Percentiles rank a stretch among this genome's conserved stretches.
Evolutionary conservation across 2,888 invertebrate genomes (phyloP).

Genomic region (Iphiclides podalirius): DNA sequence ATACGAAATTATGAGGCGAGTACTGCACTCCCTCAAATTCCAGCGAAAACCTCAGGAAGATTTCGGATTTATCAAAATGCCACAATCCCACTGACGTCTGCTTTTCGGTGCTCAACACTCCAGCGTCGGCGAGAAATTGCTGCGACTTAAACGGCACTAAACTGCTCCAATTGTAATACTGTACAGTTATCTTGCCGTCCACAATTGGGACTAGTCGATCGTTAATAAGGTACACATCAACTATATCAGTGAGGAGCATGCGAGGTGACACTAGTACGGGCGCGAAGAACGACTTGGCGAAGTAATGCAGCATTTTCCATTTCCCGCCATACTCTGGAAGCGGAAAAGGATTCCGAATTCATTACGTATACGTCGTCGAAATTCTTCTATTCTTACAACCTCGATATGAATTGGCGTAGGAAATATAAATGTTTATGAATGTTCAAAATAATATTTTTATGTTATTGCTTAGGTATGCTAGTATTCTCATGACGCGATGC

Average conservation of each 20-base stretch:
- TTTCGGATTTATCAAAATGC: constrained; percentile 44
- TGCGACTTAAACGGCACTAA: constrained; percentile 55
- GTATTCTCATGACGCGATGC: too few relatives aligned
- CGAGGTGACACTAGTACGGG: constrained; percentile 85
- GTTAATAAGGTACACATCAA: constrained; percentile 83
- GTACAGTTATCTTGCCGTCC: constrained; percentile 74
- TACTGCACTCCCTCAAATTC: constrained; percentile 57
- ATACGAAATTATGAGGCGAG: constrained; percentile 84
- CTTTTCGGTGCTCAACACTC: constrained; percentile 46
- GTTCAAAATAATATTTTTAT: too few relatives aligned
- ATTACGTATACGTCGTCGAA: too few relatives aligned
- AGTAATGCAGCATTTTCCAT: constrained; percentile 96
- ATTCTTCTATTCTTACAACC: too few relatives aligned
- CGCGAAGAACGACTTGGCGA: constrained; percentile 90
- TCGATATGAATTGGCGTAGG: too few relatives aligned
- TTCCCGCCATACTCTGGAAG: constrained; percentile 85
- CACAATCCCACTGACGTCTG: constrained; percentile 47
- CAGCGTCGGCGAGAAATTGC: constrained; percentile 42
- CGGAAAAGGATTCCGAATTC: not conserved
- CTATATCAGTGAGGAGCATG: constrained; percentile 63
- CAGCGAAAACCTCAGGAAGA: constrained; percentile 74
- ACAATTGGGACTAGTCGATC: constrained; percentile 75
- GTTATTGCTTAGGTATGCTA: too few relatives aligned
- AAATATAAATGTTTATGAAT: too few relatives aligned
- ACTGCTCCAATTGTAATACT: constrained; percentile 80